Conservation (phyloP, 2,797 vertebrate species). For the Onychomys arenicola region DNA sequence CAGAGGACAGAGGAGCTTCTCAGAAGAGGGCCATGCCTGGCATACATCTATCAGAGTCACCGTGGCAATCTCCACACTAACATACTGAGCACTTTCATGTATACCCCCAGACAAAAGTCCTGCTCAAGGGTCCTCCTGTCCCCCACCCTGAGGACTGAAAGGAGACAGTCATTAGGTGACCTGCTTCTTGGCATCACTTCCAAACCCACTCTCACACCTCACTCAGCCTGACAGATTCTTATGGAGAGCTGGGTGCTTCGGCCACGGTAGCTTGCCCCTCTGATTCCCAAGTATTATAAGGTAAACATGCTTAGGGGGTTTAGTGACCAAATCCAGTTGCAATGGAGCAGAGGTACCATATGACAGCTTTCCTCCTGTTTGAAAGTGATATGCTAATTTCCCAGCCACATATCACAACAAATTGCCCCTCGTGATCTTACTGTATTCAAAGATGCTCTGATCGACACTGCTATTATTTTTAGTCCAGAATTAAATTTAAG, state of each 20-base stretch:
- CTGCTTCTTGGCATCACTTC: background rate
- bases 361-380: background rate
- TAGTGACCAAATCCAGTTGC: background rate
- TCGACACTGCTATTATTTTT: background rate
- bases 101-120: background rate
- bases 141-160: fast-evolving
- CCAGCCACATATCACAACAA: background rate
- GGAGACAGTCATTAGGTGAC: background rate
- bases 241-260: background rate
- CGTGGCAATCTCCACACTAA: background rate
- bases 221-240: background rate
- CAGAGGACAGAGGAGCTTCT: background rate
- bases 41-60: background rate
- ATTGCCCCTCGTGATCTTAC: background rate
- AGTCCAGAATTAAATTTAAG: background rate
- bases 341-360: too few relatives aligned
- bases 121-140: background rate
- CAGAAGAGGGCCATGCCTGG: background rate
- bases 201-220: background rate
- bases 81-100: background rate
- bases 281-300: background rate
- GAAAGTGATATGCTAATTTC: background rate
- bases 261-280: background rate
- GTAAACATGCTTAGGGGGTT: background rate
- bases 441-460: background rate